Evolutionary conservation across 2,797 vertebrate genomes (phyloP), one percentile per base, ranked within the genome.

Genomic region (Poliocrania exsul): DNA sequence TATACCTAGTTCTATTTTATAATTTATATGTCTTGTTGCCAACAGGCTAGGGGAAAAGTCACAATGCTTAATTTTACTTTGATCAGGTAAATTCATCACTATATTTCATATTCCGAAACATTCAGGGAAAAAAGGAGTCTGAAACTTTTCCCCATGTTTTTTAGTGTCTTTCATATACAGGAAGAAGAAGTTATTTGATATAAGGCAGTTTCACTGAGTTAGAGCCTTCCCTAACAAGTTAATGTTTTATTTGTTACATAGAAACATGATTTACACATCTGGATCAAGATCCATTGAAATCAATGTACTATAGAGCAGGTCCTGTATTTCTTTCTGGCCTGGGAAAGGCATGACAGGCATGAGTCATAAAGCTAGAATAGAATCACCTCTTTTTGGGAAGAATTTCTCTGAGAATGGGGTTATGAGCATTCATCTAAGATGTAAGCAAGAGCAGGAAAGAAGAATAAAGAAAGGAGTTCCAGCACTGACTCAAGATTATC

Each of bases 331-430:
- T 5, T 84, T 81, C 47, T 57, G 73, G 29, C 40, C 80, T 80
- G 15, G 38, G 13, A 71, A 85, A 15, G 20, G 13, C 54, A 46
- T 35, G 13, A 46, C 21, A 81, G 64, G 42, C 29, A 17, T 81
- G 84, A 93, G 50, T 91, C 88, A 93, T 23, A 53, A 28, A 17
- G 20, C 71, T 38, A 19, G 26, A 93, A 92, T 2, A 85, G 53
- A 87, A 87, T 72, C 54, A 60, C 15, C 42, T 94, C 60, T 78
- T 93, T 78, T 78, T 86, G 88, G 40, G 79, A 90, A 86, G 49
- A 88, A 62, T 23, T 71, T 81, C 23, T 58, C 69, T 85, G 57
- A 74, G 42, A 28, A 46, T 9, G 7, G 46, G 28, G 62, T 74
- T 90, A 64, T 28, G 12, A 92, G 24, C 56, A 26, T 80, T 90